phyloP scores from a whole-genome alignment of 2,888 invertebrate species.

The Drosophila lacicola region DNA sequence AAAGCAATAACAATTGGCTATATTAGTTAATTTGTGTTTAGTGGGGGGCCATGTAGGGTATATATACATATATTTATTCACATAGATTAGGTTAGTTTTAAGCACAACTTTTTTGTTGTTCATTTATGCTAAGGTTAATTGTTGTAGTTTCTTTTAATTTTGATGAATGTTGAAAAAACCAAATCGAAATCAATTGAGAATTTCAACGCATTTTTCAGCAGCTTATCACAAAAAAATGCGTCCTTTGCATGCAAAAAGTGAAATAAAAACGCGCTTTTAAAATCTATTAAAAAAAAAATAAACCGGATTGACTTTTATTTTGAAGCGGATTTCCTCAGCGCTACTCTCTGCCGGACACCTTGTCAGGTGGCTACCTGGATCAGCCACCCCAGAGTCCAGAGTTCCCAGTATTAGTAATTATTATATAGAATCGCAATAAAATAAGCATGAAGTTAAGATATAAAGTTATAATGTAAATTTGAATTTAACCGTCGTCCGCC shows the following conservation, averaged over 20 bases:
- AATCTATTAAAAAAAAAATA: constrained; percentile 21
- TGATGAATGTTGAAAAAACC: constrained; percentile 66
- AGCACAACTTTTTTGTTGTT: constrained; percentile 57
- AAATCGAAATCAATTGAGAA: constrained; percentile 46
- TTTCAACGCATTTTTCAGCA: constrained; percentile 62
- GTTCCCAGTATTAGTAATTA: too few species aligned
- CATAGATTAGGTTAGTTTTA: constrained; percentile 42
- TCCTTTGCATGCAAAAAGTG: constrained; percentile 25
- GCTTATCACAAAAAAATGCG: constrained; percentile 40
- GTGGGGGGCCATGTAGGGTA: constrained; percentile 31
- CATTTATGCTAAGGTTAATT: constrained; percentile 47
- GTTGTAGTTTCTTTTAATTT: constrained; percentile 59
- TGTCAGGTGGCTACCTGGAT: too few species aligned
- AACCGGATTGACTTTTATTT: not conserved
- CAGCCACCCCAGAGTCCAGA: too few species aligned
- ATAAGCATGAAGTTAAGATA: too few species aligned
- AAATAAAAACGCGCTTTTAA: constrained; percentile 42
- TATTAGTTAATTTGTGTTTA: constrained; percentile 19
- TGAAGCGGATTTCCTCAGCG: not conserved
- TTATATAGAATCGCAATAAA: too few species aligned
- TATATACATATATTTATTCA: constrained; percentile 15
- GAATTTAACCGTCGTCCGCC: too few species aligned
- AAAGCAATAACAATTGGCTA: constrained; percentile 31
- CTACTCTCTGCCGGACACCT: too few species aligned
- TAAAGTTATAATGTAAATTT: too few species aligned